Evolutionary conservation across 2,797 vertebrate species (phyloP).

Genomic region (Vipera ursinii): DNA sequence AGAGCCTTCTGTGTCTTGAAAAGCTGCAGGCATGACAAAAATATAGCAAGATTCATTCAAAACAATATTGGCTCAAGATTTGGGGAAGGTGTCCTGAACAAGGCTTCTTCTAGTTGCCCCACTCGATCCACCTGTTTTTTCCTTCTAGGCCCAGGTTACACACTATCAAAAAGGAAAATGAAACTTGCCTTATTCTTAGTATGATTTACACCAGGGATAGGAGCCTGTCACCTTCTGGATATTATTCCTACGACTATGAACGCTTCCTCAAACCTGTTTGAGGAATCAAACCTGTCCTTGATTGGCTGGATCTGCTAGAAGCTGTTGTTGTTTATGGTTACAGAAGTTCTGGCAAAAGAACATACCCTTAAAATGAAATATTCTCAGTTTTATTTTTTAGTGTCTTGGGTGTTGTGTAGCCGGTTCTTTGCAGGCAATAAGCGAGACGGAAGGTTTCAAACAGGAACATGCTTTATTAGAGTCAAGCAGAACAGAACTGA

Average conservation of each 20-base stretch:
- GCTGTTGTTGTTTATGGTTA: not conserved
- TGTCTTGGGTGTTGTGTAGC: not conserved
- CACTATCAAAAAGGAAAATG: not conserved
- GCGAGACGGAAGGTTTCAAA: too few relatives aligned
- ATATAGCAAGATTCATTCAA: not conserved
- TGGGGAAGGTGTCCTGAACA: not conserved
- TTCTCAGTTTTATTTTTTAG: not conserved
- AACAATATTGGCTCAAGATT: not conserved
- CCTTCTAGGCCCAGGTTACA: not conserved
- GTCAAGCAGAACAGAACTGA: too few relatives aligned
- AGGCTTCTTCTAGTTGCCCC: not conserved
- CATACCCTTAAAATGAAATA: not conserved
- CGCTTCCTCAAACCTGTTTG: not conserved
- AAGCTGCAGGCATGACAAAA: not conserved
- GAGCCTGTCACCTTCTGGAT: not conserved
- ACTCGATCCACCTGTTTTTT: not conserved
- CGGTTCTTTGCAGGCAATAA: too few relatives aligned
- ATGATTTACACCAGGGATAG: not conserved
- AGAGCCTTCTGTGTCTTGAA: not conserved
- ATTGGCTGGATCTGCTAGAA: not conserved
- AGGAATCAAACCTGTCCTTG: not conserved
- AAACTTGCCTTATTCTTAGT: not conserved
- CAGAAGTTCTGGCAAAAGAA: not conserved
- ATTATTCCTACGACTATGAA: not conserved
- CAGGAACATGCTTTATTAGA: too few relatives aligned